Evolutionary conservation across 1,140 invertebrate species (phyloP).

Genomic region (Halotydeus destructor): DNA sequence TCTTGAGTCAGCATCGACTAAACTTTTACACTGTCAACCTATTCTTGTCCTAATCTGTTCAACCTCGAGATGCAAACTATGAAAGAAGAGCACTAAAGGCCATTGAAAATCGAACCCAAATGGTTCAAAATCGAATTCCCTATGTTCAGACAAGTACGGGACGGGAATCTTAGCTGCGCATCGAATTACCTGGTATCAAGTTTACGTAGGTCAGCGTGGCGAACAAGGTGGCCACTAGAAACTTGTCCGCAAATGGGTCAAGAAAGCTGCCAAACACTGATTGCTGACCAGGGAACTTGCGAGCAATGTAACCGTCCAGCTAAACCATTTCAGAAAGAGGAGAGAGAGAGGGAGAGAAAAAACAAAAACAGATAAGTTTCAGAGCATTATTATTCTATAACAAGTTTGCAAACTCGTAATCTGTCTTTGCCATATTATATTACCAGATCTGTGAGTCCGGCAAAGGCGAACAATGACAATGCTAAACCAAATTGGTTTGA

Average conservation of each 20-base stretch:
- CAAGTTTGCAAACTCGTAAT: neutral
- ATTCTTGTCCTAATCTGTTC: no score
- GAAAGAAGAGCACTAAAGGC: no score
- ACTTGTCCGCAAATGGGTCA: slow-evolving; percentile 95
- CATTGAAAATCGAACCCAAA: no score
- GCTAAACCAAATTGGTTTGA: slow-evolving; percentile 49
- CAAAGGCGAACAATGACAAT: slow-evolving; percentile 45
- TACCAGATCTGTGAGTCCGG: slow-evolving; percentile 66
- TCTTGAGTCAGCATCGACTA: no score
- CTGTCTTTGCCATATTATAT: no score
- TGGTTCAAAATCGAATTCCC: no score
- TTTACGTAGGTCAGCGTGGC: slow-evolving; percentile 59
- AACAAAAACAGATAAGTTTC: slow-evolving; percentile 1
- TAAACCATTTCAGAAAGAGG: slow-evolving; percentile 22
- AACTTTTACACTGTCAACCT: no score
- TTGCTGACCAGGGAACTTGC: slow-evolving; percentile 68
- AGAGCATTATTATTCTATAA: neutral
- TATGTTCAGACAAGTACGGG: no score
- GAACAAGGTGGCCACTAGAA: slow-evolving; percentile 70
- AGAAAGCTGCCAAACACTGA: slow-evolving; percentile 80
- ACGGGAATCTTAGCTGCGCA: no score
- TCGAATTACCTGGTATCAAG: slow-evolving; percentile 59
- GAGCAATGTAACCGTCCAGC: slow-evolving; percentile 88
- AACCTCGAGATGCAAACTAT: no score
- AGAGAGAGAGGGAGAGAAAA: neutral